Conservation (phyloP, 2,888 invertebrate genomes). For the Litoditis marina region DNA sequence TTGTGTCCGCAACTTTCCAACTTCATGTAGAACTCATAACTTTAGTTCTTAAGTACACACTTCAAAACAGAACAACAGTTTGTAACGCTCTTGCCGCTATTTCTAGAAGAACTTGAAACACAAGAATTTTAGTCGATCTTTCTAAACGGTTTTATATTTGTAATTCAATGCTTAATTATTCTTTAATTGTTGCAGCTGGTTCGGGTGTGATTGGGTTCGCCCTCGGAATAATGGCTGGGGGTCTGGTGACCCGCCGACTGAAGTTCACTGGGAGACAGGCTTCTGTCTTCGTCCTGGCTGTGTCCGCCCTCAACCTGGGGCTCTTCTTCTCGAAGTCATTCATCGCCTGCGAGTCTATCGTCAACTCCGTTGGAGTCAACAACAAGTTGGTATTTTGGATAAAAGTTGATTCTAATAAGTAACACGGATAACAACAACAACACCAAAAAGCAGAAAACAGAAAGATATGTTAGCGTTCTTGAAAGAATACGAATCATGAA, state of each 20-base stretch:
- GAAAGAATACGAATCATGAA: neutral
- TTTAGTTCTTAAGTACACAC: too few species aligned
- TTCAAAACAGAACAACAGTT: too few species aligned
- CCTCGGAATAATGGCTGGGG: constrained; percentile 51
- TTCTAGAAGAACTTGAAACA: too few species aligned
- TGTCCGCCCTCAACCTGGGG: constrained; percentile 48
- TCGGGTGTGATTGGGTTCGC: constrained; percentile 62
- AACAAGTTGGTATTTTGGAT: constrained; percentile 27
- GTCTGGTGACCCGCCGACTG: constrained; percentile 47
- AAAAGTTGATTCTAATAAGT: too few species aligned
- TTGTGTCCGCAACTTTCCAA: too few species aligned
- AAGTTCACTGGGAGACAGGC: constrained; percentile 39
- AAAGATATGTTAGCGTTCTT: too few species aligned
- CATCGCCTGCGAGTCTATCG: constrained; percentile 57
- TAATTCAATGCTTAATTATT: too few species aligned
- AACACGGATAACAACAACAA: neutral
- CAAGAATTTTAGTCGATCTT: too few species aligned
- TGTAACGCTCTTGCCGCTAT: too few species aligned
- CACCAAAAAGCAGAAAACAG: too few species aligned
- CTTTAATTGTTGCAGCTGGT: constrained; percentile 40
- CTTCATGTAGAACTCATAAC: too few species aligned
- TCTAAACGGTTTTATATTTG: too few species aligned
- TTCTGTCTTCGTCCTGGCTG: constrained; percentile 49
- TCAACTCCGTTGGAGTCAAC: constrained; percentile 47
- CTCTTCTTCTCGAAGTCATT: constrained; percentile 53